Base-by-base conservation (phyloP, 2,888 invertebrate species). In the Meta bourneti region DNA sequence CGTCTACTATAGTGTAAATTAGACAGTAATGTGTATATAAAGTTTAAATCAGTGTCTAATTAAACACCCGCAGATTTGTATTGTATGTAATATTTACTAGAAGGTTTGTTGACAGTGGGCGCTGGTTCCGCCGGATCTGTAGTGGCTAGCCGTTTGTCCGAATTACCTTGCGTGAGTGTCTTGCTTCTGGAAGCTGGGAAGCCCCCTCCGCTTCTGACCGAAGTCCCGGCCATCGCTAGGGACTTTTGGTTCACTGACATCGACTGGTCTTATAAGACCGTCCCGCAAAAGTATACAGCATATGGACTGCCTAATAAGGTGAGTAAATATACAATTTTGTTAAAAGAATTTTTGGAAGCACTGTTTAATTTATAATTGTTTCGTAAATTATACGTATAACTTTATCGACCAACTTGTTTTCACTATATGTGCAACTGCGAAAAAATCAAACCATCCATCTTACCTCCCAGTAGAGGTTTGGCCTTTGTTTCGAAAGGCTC, bases 221-320 rank as follows among this genome's bases (percentile, higher is more conserved):
- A 79, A 19, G 78, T 79, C 5, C 78, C 78, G 9, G 52, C 52
- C 19, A 11, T 79, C 11, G 19, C n/a, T 11, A 52, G 78, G 4
- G 9, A n/a, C 19, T 79, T 79, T 52, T 79, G 78, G 78, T 52
- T 52, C 20, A 79, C 78, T 6, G 78, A 79, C 20, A 4, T 79
- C 54, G 78, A 79, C 19, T 79, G 78, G 78, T 6, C 16, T n/a
- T 79, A 52, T 52, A 79, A 79, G 78, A 79, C 78, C n/a, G 78
- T 79, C 9, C 78, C 78, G 5, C 78, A 79, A 52, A 79, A 79
- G 52, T 20, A 79, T 52, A 19, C 52, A 4, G 78, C 19, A 8
- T 79, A 52, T n/a, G 19, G 6, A 9, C 52, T 79, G 11, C 20
- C 19, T n/a, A 79, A 79, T 49, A 51, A n/a, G 9, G 78, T 79